A percentile compares a stretch with the other conserved stretches of the same genome.
phyloP scores from a whole-genome alignment of 2,888 invertebrate genomes.

The Orthosia cruda region DNA sequence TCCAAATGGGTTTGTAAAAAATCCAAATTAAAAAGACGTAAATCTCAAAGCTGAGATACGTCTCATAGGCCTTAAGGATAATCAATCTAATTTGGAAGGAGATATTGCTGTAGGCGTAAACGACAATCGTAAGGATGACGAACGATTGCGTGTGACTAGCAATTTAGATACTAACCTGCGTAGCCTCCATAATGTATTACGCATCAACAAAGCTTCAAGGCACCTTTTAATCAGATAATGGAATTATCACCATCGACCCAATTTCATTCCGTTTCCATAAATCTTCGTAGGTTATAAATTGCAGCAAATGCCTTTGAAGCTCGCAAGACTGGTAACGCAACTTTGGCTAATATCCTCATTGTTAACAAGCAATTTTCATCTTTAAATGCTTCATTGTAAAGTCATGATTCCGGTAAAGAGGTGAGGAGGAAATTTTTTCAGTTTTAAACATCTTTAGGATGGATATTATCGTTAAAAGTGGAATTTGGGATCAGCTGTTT shows the following conservation, averaged over 20 bases:
- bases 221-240: conserved; percentile 75
- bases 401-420: conserved; percentile 27
- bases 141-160: conserved; percentile 69
- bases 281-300: conserved; percentile 68
- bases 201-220: conserved; percentile 71
- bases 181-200: conserved; percentile 65
- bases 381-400: conserved; percentile 10
- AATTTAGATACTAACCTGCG: conserved; percentile 66
- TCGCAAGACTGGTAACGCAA: conserved; percentile 39
- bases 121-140: conserved; percentile 43
- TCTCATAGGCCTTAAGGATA: conserved; percentile 35
- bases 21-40: conserved; percentile 31
- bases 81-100: conserved; percentile 29
- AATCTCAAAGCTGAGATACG: conserved; percentile 22
- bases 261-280: conserved; percentile 70
- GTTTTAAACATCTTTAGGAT: conserved; percentile 23
- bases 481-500: conserved; percentile 42
- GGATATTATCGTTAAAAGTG: conserved; percentile 14
- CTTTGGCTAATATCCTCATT: conserved; percentile 24
- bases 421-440: conserved; percentile 24
- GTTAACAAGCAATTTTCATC: conserved; percentile 32
- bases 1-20: conserved; percentile 47
- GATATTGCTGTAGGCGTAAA: conserved; percentile 39
- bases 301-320: conserved; percentile 53
- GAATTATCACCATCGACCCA: conserved; percentile 75